phyloP scores from a whole-genome alignment of 1,140 invertebrate species.

The Drosophila carrolli region DNA sequence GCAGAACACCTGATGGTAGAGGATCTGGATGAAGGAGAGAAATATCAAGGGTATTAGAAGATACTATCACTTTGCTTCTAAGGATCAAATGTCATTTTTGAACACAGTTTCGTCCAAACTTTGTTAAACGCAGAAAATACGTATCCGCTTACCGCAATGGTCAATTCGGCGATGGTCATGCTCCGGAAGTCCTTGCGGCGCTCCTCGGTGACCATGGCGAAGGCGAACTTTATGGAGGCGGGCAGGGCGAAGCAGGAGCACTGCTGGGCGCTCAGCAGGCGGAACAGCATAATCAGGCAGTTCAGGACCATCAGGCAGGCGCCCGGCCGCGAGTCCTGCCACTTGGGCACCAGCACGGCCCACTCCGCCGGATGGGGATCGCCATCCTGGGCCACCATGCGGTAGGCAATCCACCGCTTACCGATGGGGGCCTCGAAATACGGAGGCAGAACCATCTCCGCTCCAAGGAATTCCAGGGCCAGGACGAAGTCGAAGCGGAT shows the following conservation, averaged over 20 bases:
- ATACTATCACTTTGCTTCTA: too few relatives aligned
- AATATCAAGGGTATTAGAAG: not conserved
- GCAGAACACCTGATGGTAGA: constrained; percentile 36
- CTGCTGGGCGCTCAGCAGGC: constrained; percentile 33
- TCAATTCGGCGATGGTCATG: constrained; percentile 16
- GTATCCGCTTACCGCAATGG: constrained; percentile 29
- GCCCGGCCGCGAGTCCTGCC: constrained; percentile 5
- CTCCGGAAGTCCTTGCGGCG: constrained; percentile 9
- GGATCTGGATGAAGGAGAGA: constrained; percentile 2
- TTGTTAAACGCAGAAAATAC: too few relatives aligned
- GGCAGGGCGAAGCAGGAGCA: constrained; percentile 28
- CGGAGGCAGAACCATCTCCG: constrained; percentile 15
- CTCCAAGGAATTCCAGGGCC: constrained; percentile 42
- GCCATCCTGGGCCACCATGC: not conserved
- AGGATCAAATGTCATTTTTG: too few relatives aligned
- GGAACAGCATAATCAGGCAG: constrained; percentile 17
- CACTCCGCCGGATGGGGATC: constrained; percentile 11
- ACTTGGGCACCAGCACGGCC: constrained; percentile 48
- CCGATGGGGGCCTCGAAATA: constrained; percentile 27
- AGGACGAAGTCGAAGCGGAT: constrained; percentile 58
- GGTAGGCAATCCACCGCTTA: constrained; percentile 53
- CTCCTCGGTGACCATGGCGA: constrained; percentile 34
- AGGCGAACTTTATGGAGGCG: constrained; percentile 43
- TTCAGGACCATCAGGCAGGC: constrained; percentile 3
- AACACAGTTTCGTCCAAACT: too few relatives aligned